phyloP scores from a whole-genome alignment of 2,113 vertebrate genomes.

The Muntiacus reevesi region DNA sequence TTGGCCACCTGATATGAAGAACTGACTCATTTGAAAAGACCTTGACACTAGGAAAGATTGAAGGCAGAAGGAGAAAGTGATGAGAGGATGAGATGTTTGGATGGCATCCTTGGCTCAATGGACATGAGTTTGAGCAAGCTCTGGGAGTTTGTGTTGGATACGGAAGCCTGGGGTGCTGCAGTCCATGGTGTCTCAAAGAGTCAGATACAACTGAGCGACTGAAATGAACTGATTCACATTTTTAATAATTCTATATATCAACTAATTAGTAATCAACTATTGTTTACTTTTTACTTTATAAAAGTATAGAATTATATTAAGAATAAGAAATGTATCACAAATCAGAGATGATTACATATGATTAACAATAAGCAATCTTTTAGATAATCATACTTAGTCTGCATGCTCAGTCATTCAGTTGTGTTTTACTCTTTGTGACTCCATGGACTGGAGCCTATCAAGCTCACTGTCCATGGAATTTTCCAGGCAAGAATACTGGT shows the following conservation, averaged over 20 bases:
- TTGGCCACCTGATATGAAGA: rapidly evolving
- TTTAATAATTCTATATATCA: not conserved
- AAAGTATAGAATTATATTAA: not conserved
- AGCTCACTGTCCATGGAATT: not conserved
- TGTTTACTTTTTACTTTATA: not conserved
- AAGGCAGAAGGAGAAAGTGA: not conserved
- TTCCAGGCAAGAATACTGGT: not conserved
- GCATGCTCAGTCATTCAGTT: not conserved
- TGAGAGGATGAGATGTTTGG: not conserved
- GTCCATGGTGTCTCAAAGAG: not conserved
- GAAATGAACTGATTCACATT: not conserved
- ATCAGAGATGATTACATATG: not conserved
- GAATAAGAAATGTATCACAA: not conserved
- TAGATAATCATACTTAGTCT: not conserved
- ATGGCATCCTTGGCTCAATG: not conserved
- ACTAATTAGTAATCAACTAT: not conserved
- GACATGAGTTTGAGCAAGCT: not conserved
- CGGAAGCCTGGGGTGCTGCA: not conserved
- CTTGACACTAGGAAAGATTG: not conserved
- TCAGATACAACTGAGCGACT: rapidly evolving
- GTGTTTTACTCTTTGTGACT: not conserved
- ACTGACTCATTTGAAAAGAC: not conserved
- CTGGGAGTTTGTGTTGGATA: not conserved
- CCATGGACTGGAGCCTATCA: not conserved
- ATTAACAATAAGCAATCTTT: not conserved